phyloP scores from a whole-genome alignment of 2,113 vertebrate species.

The Oncorhynchus clarkii region DNA sequence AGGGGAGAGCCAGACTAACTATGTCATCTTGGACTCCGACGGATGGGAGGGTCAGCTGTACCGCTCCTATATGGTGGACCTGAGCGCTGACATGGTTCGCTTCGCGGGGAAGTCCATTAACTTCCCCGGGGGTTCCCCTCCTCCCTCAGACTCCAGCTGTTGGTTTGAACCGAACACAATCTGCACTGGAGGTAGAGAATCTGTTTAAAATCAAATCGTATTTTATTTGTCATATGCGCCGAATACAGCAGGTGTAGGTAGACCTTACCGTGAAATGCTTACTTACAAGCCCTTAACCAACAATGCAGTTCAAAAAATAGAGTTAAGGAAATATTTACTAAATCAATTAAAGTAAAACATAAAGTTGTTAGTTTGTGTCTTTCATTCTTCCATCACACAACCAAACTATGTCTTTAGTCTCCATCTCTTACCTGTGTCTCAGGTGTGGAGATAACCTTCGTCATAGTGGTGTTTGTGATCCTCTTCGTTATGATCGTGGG shows the following conservation, averaged over 20 bases:
- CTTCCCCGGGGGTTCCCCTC: conserved; percentile 78
- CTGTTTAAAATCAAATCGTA: neutral
- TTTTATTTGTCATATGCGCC: no score
- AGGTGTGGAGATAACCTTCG: conserved; percentile 77
- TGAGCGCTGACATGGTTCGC: conserved; percentile 60
- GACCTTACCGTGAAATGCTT: no score
- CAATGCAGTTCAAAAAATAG: no score
- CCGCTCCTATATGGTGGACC: conserved; percentile 77
- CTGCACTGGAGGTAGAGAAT: conserved; percentile 80
- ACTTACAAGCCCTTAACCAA: no score
- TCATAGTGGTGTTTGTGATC: conserved; percentile 70
- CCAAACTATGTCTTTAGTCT: neutral
- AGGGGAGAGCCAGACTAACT: conserved; percentile 75
- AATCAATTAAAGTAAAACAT: no score
- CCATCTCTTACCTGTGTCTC: neutral
- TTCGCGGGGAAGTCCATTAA: conserved; percentile 72
- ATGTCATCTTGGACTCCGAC: conserved; percentile 84
- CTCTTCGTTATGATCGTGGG: conserved; percentile 69
- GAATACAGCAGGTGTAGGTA: no score
- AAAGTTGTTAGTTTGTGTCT: no score
- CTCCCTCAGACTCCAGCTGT: conserved; percentile 78
- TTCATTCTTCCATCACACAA: neutral
- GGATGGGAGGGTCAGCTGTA: conserved; percentile 71
- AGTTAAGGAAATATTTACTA: no score
- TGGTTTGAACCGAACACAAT: conserved; percentile 81